Base-by-base conservation (phyloP, 2,888 invertebrate species). In the Cacoxenus indagator region DNA sequence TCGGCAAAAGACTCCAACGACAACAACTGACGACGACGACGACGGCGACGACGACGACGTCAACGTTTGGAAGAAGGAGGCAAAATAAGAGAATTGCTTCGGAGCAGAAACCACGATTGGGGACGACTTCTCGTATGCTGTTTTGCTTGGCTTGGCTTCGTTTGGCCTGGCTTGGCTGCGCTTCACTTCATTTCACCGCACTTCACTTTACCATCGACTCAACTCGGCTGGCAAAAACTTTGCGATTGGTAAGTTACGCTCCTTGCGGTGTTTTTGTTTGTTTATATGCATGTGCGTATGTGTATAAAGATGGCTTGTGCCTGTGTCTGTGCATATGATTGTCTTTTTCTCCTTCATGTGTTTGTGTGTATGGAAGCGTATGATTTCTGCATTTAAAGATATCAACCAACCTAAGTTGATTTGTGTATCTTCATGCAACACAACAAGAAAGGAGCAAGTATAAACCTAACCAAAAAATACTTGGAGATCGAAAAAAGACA, bases 371-470 rank as follows among this genome's bases (percentile, higher is more conserved):
- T 67, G 65, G 69, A 24, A 24, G 37, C 43, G 61, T 62, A 62
- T 43, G 43, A 62, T 62, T 62, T 79, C 73, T 81, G 81, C 83
- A 81, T 81, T 83, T 81, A 77, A 81, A 82, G 84, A 79, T 83
- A 83, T 82, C 83, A 82, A n/a, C n/a, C n/a, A 77, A 77, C 81
- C 84, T 75, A 75, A 78, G 76, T 80, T 76, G 77, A 71, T 69
- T 69, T 57, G 66, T 64, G 64, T 64, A 55, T 51, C 68, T 70
- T 64, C 57, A 72, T 83, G 81, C 83, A 62, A 68, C 76, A 78
- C 74, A 83, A 77, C 79, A 82, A 74, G 76, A 29, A 43, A 31
- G n/a, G 26, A 27, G 31, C 78, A 73, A 71, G 69, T 66, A 71
- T 76, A 69, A 57, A 62, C 67, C 67, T 67, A 22, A 66, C 51